Evolutionary conservation across 2,797 vertebrate species (phyloP).

Genomic region (Silurus aristotelis): DNA sequence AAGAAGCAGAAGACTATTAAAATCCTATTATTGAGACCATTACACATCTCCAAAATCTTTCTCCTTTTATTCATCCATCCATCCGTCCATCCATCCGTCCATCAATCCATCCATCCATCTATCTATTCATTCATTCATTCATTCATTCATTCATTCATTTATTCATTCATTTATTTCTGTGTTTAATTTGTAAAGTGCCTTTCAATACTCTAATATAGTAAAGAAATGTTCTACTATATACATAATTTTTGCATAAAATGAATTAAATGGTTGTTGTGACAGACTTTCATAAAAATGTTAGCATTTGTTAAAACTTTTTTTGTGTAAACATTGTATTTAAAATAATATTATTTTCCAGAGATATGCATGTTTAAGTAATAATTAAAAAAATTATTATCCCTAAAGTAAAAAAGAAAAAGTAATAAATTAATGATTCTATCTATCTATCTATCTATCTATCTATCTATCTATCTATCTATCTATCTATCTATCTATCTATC

Average conservation of each 20-base stretch:
- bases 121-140: background rate
- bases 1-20: background rate
- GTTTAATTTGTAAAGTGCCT: no score
- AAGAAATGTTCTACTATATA: background rate
- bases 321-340: no score
- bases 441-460: background rate
- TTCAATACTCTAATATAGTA: no score
- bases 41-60: background rate
- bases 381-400: no score
- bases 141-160: background rate
- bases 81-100: background rate
- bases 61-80: background rate
- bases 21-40: background rate
- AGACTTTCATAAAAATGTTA: background rate
- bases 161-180: background rate
- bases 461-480: no score
- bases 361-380: no score
- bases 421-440: no score
- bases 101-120: background rate
- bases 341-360: background rate
- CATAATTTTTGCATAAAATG: background rate
- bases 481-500: no score
- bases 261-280: background rate
- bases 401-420: no score
- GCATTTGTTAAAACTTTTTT: no score